Evolutionary conservation across 2,797 vertebrate genomes (phyloP), one percentile per base, ranked within the genome.

Genomic region (Myripristis murdjan): DNA sequence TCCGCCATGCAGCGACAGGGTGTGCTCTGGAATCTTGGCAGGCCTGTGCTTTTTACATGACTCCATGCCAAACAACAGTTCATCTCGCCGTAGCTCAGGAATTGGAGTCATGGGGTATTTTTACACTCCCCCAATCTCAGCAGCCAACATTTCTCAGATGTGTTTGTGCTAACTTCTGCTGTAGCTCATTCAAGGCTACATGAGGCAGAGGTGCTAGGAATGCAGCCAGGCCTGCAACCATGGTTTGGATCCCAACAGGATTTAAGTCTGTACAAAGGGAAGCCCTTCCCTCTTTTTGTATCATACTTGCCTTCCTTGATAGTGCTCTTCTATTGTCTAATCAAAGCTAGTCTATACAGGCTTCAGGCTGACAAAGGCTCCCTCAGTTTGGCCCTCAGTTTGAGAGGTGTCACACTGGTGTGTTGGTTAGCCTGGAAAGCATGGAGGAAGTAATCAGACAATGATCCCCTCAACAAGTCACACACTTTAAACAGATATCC

Each of bases 231-330:
- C 67, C 23, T 58, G 15, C 35, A 83, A 73, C 75, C 79, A 78
- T 86, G 81, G 79, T 81, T 77, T 66, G 41, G 69, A 33, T 66
- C 80, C 86, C 81, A 81, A 75, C 46, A 48, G 48, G 48, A 85
- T 74, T 81, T 80, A 73, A 82, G 70, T 87, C 64, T 87, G 82
- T 87, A 85, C 71, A 83, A 88, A 89, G 75, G 85, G 85, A 83
- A 84, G 78, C 75, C 75, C 69, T 65, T 81, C 83, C 83, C 73
- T 87, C 58, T 31, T 20, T 18, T 57, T 62, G 14, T 46, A 65
- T 70, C 55, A 31, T 22, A 41, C 44, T 3, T 12, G n/a, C 46
- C 54, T 84, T 79, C 65, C 64, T 75, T 75, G 62, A 79, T 48
- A 73, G 43, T 20, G 6, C 22, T 4, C 52, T 39, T 41, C 56